Evolutionary conservation across 2,113 vertebrate genomes (phyloP).

Genomic region (Perognathus longimembris): DNA sequence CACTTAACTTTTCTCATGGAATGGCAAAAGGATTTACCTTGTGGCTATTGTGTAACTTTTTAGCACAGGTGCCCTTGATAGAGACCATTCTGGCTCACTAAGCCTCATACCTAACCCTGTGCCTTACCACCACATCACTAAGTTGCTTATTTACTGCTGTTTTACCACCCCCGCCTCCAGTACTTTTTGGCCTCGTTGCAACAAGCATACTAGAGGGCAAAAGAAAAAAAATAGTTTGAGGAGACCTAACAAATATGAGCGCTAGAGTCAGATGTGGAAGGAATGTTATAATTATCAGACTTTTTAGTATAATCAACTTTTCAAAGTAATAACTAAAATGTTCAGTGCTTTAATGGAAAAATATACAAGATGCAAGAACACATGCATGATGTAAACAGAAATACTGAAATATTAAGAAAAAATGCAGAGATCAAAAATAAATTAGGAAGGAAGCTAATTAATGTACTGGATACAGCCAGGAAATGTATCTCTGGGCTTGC

Average conservation of each 20-base stretch:
- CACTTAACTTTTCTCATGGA: no score
- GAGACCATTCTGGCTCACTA: no score
- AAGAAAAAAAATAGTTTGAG: neutral
- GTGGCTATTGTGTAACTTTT: no score
- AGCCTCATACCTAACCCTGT: neutral
- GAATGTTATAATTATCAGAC: neutral
- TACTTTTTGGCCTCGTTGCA: neutral
- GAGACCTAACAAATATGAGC: neutral
- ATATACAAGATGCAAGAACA: neutral
- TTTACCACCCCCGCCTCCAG: no score
- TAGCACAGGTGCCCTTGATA: no score
- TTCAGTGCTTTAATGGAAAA: neutral
- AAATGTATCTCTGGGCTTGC: neutral
- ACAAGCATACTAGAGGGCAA: neutral
- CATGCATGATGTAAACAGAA: neutral
- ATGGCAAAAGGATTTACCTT: no score
- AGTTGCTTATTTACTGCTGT: neutral
- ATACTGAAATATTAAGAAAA: neutral
- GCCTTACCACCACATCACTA: no score
- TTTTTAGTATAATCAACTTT: neutral
- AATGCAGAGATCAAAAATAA: neutral
- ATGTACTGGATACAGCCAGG: neutral
- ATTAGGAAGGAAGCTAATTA: neutral
- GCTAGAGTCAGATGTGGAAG: neutral
- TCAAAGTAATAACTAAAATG: neutral